Conservation (phyloP, 2,888 invertebrate species). For the Poecilobothrus nobilitatus region DNA sequence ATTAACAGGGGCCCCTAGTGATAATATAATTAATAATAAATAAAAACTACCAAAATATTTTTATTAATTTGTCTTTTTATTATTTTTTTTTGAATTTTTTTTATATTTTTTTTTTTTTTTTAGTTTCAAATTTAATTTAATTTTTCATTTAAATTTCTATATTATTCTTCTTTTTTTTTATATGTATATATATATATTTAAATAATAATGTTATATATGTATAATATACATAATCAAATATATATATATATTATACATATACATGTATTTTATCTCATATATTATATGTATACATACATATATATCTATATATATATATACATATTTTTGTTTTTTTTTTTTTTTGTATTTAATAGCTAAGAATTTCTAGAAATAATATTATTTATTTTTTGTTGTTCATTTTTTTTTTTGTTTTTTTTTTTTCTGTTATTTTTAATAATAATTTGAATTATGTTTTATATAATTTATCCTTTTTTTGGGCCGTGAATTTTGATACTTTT, state of each 20-base stretch:
- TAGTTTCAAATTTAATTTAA: constrained; percentile 10
- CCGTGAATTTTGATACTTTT: constrained; percentile 10
- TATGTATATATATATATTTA: constrained; percentile 3
- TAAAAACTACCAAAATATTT: not conserved
- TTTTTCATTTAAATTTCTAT: constrained; percentile 12
- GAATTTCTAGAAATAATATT: constrained; percentile 2
- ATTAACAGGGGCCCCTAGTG: too few relatives aligned
- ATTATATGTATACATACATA: not conserved
- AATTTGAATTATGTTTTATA: not conserved
- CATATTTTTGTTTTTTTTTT: not conserved
- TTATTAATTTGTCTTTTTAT: constrained; percentile 1
- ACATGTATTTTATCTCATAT: not conserved
- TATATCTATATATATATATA: not conserved
- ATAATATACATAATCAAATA: not conserved
- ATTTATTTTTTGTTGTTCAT: not conserved
- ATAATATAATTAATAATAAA: too few relatives aligned
- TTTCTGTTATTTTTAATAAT: not conserved
- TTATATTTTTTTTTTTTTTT: constrained; percentile 4
- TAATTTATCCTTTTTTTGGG: constrained; percentile 9
- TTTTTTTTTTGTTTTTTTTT: not conserved
- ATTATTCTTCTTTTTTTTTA: not conserved
- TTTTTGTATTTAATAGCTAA: not conserved
- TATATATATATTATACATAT: not conserved
- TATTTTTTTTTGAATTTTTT: not conserved
- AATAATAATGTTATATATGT: not conserved